These are phyloP conservation scores for Pogonocichla stellata DNA, from an alignment of 2,113 vertebrate species.

Conservation along the genomic window DNA sequence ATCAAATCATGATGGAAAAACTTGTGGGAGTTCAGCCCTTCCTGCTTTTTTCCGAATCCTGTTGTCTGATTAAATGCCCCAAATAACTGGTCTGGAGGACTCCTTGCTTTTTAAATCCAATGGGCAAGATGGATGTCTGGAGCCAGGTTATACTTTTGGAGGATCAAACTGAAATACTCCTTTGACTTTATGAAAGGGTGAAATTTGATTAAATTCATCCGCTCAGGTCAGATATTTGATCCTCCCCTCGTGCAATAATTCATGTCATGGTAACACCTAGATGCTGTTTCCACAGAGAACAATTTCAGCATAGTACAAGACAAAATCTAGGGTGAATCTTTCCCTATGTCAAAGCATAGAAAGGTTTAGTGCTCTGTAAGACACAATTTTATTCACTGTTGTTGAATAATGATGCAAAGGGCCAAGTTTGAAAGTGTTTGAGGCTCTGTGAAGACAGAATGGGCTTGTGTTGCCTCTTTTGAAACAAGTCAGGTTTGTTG, in stretches of 20 bases:
- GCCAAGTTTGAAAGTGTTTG: background rate
- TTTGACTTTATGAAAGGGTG: background rate
- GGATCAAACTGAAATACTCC: background rate
- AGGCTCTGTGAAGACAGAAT: background rate
- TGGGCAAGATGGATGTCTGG: background rate
- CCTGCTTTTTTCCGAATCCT: background rate
- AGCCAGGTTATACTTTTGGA: background rate
- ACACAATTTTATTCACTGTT: background rate
- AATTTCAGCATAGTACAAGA: rapidly evolving
- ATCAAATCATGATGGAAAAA: background rate
- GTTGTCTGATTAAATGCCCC: background rate
- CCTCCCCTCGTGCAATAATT: background rate
- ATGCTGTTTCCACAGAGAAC: background rate
- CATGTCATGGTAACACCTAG: background rate
- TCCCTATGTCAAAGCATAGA: background rate
- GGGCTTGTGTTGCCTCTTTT: background rate
- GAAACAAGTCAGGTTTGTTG: background rate
- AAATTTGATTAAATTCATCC: background rate
- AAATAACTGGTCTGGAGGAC: background rate
- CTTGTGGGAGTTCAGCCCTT: background rate
- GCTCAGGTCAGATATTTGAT: background rate
- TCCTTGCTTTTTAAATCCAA: background rate
- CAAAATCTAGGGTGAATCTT: background rate
- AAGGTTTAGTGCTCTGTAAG: background rate
- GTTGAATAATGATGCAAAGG: background rate